phyloP scores from a whole-genome alignment of 2,797 vertebrate genomes.

The Mus minutoides region DNA sequence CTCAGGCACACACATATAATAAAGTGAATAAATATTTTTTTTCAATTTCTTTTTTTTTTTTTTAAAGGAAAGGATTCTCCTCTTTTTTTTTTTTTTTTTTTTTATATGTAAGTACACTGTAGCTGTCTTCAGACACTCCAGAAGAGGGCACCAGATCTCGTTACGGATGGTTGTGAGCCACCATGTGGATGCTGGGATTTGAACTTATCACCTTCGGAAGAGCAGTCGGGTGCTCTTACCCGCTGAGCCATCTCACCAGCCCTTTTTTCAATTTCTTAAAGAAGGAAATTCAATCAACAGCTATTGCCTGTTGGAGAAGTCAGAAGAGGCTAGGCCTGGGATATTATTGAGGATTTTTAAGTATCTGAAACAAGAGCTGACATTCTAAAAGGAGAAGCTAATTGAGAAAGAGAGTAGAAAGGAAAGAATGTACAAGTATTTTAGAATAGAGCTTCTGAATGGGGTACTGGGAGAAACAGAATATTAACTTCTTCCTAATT shows the following conservation, averaged over 20 bases:
- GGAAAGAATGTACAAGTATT: constrained; percentile 7
- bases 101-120: too few relatives aligned
- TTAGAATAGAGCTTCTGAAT: background rate
- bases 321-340: background rate
- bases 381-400: background rate
- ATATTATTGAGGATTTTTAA: background rate
- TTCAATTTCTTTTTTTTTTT: too few relatives aligned
- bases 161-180: too few relatives aligned
- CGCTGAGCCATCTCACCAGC: too few relatives aligned
- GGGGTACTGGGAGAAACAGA: background rate
- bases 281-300: background rate
- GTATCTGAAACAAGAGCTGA: background rate
- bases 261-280: background rate
- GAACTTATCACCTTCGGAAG: too few relatives aligned
- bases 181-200: too few relatives aligned
- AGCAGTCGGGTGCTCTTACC: too few relatives aligned
- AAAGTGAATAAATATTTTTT: background rate
- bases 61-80: too few relatives aligned
- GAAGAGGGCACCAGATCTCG: too few relatives aligned
- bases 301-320: background rate
- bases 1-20: background rate
- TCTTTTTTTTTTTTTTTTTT: too few relatives aligned
- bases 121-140: too few relatives aligned
- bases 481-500: background rate
- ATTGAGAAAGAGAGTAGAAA: constrained; percentile 12